A percentile compares a stretch with the other conserved stretches of the same genome.
These are phyloP conservation scores for Coilia nasus DNA, from an alignment of 2,797 vertebrate species.

Conservation along the genomic window DNA sequence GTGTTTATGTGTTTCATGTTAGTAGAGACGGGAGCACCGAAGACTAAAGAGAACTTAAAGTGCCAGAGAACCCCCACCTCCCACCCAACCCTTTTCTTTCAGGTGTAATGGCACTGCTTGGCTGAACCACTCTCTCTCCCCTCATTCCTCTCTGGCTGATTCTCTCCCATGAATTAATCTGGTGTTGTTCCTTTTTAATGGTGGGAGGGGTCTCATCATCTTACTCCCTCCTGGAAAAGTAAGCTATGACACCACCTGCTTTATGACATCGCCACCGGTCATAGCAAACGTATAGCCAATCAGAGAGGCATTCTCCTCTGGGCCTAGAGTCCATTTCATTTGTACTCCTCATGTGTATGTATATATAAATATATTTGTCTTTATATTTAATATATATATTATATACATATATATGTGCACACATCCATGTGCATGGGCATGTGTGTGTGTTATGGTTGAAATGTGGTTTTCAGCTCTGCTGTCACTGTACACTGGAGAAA, in stretches of 20 bases:
- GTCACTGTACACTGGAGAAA: constrained; percentile 82
- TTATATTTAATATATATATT: constrained; percentile 69
- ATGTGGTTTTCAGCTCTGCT: constrained; percentile 74
- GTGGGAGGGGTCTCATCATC: background rate
- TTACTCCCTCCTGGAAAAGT: background rate
- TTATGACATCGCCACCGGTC: constrained; percentile 55
- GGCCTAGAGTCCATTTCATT: constrained; percentile 57
- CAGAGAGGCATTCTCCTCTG: background rate
- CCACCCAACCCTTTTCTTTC: background rate
- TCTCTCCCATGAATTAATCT: background rate
- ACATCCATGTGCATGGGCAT: constrained; percentile 61
- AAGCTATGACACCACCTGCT: background rate
- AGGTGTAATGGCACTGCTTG: background rate
- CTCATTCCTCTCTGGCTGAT: background rate
- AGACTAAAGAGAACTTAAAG: background rate
- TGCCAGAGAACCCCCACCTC: background rate
- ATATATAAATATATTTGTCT: constrained; percentile 78
- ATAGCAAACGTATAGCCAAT: constrained; percentile 29
- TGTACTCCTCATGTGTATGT: constrained; percentile 68
- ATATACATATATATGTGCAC: constrained; percentile 69
- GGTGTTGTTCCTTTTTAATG: background rate
- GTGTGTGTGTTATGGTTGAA: constrained; percentile 36
- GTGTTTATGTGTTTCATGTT: background rate
- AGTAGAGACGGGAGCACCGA: background rate
- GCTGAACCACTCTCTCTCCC: background rate